These are phyloP conservation scores for Cordylochernes scorpioides DNA, from an alignment of 2,888 invertebrate species.

Conservation along the genomic window DNA sequence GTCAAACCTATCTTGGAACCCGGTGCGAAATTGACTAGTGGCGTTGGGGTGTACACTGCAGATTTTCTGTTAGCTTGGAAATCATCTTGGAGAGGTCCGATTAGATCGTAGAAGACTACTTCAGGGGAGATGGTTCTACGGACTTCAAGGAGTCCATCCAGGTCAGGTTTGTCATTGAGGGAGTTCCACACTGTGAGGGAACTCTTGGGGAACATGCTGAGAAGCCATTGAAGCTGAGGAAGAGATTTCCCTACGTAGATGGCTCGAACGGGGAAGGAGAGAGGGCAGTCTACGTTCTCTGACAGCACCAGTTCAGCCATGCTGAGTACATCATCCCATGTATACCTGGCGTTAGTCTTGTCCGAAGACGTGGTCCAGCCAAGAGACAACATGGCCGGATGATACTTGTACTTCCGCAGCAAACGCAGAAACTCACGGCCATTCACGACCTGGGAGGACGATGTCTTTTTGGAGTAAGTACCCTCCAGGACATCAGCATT, in stretches of 20 bases:
- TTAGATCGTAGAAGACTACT: too few species aligned
- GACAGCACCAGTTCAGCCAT: constrained; percentile 31
- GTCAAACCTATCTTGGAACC: too few species aligned
- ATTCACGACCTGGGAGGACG: constrained; percentile 33
- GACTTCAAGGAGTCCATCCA: too few species aligned
- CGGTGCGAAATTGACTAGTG: too few species aligned
- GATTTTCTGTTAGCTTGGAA: too few species aligned
- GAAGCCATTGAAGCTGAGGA: constrained; percentile 31
- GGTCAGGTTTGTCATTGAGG: constrained; percentile 34
- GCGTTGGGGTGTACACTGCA: too few species aligned
- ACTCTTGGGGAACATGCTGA: constrained; percentile 29
- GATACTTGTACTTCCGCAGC: constrained; percentile 30
- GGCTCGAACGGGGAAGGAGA: constrained; percentile 54
- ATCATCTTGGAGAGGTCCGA: too few species aligned
- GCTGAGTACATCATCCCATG: constrained; percentile 29
- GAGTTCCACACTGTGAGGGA: constrained; percentile 57
- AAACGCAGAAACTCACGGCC: constrained; percentile 34
- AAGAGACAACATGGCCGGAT: constrained; percentile 40
- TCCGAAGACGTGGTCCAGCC: constrained; percentile 59
- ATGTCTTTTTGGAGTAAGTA: constrained; percentile 39
- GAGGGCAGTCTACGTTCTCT: constrained; percentile 30
- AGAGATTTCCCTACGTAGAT: constrained; percentile 38
- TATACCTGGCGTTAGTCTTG: constrained; percentile 18
- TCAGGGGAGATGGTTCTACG: too few species aligned
- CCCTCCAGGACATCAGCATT: constrained; percentile 62